A percentile compares a stretch with the other conserved stretches of the same genome.
Evolutionary conservation across 1,140 invertebrate species (phyloP).

Genomic region (Leptinotarsa defecta): DNA sequence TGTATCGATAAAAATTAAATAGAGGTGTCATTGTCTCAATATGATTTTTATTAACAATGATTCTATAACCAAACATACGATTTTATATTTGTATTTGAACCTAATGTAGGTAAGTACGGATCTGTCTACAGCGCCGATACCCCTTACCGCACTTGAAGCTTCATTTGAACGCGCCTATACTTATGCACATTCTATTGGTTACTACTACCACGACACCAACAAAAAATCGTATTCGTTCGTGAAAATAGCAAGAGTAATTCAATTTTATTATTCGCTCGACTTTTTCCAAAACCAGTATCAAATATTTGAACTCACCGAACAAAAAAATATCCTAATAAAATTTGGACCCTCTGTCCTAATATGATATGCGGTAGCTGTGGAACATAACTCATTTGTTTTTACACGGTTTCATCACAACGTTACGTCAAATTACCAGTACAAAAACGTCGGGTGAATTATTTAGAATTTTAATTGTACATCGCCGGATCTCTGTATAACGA

Average conservation of each 20-base stretch:
- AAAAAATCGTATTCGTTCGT: not conserved
- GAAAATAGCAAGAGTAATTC: not conserved
- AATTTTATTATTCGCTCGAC: not conserved
- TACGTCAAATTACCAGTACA: constrained; percentile 1
- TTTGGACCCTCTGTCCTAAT: not conserved
- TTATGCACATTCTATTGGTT: too few relatives aligned
- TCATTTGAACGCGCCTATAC: too few relatives aligned
- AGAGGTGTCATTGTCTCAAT: too few relatives aligned
- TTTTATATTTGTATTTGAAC: too few relatives aligned
- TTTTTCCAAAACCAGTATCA: not conserved
- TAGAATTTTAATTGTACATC: constrained; percentile 7
- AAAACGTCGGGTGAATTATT: constrained; percentile 1
- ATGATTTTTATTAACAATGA: too few relatives aligned
- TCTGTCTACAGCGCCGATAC: too few relatives aligned
- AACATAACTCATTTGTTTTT: not conserved
- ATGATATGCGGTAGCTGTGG: not conserved
- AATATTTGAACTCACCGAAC: not conserved
- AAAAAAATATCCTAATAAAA: not conserved
- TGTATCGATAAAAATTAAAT: too few relatives aligned
- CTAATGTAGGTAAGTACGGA: too few relatives aligned
- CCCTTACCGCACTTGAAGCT: too few relatives aligned
- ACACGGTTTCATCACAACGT: not conserved
- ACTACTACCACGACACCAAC: not conserved
- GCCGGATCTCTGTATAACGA: constrained; percentile 5
- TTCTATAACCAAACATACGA: too few relatives aligned